These are phyloP conservation scores for Brenthis ino DNA, from an alignment of 2,888 invertebrate genomes.

Conservation along the genomic window DNA sequence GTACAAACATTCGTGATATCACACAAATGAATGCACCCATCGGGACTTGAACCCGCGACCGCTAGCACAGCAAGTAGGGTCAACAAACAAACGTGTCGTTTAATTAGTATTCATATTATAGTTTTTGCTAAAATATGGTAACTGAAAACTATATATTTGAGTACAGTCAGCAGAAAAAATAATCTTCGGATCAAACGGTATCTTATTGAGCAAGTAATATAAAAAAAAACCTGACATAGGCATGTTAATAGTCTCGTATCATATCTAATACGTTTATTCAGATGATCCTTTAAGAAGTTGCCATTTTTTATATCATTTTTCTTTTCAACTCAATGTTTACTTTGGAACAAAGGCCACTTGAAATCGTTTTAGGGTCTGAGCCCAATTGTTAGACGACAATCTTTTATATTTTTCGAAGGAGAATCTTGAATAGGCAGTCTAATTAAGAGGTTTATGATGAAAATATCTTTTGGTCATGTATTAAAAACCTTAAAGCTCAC, in stretches of 20 bases:
- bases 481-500: too few species aligned
- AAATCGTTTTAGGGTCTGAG: slow-evolving; percentile 19
- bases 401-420: slow-evolving; percentile 17
- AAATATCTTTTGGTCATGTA: neutral
- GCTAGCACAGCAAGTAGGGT: too few species aligned
- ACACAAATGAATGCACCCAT: too few species aligned
- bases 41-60: too few species aligned
- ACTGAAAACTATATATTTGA: too few species aligned
- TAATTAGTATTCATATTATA: too few species aligned
- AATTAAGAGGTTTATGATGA: neutral
- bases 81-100: too few species aligned
- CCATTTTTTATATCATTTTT: slow-evolving; percentile 32
- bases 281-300: slow-evolving; percentile 33
- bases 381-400: slow-evolving; percentile 20
- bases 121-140: too few species aligned
- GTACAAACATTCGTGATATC: too few species aligned
- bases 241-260: neutral
- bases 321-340: slow-evolving; percentile 29
- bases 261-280: slow-evolving; percentile 26
- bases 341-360: slow-evolving; percentile 29
- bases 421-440: slow-evolving; percentile 7
- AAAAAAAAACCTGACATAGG: neutral
- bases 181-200: too few species aligned
- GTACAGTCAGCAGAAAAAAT: too few species aligned
- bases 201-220: too few species aligned